Conservation (phyloP, 2,113 vertebrate species). For the Elachura formosa region DNA sequence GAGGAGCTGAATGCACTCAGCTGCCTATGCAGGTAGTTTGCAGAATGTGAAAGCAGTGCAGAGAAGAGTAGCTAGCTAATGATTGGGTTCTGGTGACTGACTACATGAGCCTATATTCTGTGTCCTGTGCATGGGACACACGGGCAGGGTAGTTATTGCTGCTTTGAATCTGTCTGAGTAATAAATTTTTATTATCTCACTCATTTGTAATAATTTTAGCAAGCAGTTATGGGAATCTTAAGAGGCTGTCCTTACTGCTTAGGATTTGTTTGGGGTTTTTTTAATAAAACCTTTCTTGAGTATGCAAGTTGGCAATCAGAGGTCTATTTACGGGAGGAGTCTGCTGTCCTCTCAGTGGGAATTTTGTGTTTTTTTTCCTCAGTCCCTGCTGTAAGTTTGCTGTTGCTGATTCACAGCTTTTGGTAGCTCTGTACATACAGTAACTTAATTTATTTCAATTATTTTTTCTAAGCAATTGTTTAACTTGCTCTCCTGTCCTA, state of each 20-base stretch:
- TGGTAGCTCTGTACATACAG: neutral
- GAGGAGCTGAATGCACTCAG: neutral
- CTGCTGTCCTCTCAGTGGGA: neutral
- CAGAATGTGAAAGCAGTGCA: neutral
- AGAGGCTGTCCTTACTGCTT: neutral
- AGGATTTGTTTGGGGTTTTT: accelerated
- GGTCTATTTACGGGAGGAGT: neutral
- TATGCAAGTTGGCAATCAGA: neutral
- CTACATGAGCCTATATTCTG: accelerated
- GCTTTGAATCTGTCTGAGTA: neutral
- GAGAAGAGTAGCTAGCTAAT: neutral
- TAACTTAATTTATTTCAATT: neutral
- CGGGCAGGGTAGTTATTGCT: neutral
- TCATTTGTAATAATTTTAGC: neutral
- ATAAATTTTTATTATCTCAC: neutral
- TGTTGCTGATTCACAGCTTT: neutral
- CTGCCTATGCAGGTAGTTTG: neutral
- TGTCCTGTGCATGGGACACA: neutral
- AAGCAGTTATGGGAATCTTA: neutral
- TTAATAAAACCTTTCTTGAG: neutral
- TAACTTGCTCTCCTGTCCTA: neutral
- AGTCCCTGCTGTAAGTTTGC: neutral
- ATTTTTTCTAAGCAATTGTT: neutral
- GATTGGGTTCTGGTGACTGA: neutral
- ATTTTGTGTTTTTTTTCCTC: neutral